Conservation (phyloP, 2,113 vertebrate species). For the Promerops cafer region DNA sequence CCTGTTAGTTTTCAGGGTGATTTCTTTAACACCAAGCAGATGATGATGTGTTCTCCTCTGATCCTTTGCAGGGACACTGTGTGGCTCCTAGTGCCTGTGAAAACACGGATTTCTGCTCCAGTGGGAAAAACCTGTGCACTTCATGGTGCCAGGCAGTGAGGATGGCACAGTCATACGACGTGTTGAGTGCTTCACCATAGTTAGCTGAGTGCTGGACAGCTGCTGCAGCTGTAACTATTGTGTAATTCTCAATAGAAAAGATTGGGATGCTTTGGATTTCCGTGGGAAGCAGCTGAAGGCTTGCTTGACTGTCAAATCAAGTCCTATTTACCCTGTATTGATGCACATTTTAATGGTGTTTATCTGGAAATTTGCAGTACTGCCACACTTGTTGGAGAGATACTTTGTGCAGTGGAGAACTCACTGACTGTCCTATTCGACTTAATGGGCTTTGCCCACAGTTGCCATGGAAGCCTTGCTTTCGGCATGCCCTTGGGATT, state of each 20-base stretch:
- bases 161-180: rapidly evolving
- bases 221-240: background rate
- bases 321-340: rapidly evolving
- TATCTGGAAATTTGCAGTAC: background rate
- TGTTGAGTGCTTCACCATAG: rapidly evolving
- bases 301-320: background rate
- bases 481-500: background rate
- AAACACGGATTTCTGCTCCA: background rate
- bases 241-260: background rate
- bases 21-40: background rate
- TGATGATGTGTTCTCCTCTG: background rate
- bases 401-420: background rate
- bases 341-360: background rate
- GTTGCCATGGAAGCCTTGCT: background rate
- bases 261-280: background rate
- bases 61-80: rapidly evolving
- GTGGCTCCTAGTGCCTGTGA: background rate
- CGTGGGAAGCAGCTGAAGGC: background rate
- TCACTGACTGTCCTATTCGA: rapidly evolving
- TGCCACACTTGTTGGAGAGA: background rate
- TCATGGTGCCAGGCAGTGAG: background rate
- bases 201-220: background rate
- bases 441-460: background rate
- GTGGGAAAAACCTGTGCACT: background rate
- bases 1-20: rapidly evolving